These are phyloP conservation scores for Platycheirus albimanus DNA, from an alignment of 2,888 invertebrate genomes.

Conservation along the genomic window DNA sequence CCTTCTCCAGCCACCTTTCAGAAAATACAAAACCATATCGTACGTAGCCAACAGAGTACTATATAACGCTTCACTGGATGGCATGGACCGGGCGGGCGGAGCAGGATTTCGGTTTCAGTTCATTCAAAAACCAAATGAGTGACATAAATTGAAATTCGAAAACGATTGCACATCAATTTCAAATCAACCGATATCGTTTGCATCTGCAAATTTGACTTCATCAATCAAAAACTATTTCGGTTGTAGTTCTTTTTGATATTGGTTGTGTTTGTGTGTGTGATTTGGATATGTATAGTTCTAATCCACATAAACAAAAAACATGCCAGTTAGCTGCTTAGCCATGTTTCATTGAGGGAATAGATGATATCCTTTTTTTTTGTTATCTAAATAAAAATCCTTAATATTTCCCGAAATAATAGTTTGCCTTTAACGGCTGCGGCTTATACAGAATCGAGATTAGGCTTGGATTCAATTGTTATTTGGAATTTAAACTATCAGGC, in stretches of 20 bases:
- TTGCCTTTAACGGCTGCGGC: background rate
- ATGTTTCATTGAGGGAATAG: background rate
- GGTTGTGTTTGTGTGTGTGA: slow-evolving; percentile 4
- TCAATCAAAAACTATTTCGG: slow-evolving; percentile 57
- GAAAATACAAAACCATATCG: too few species aligned
- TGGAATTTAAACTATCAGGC: slow-evolving; percentile 31
- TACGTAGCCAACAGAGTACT: too few species aligned
- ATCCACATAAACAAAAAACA: slow-evolving; percentile 19
- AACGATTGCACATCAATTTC: slow-evolving; percentile 54
- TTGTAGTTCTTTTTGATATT: slow-evolving; percentile 3
- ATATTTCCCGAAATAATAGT: slow-evolving; percentile 7
- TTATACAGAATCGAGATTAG: background rate
- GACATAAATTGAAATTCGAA: slow-evolving; percentile 44
- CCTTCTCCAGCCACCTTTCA: background rate
- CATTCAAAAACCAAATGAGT: slow-evolving; percentile 42
- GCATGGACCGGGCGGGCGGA: too few species aligned
- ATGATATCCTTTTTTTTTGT: too few species aligned
- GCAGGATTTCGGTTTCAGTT: too few species aligned
- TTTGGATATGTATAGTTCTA: background rate
- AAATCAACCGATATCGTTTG: slow-evolving; percentile 41
- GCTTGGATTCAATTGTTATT: slow-evolving; percentile 49
- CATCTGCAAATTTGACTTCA: slow-evolving; percentile 67
- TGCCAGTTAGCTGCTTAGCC: slow-evolving; percentile 16
- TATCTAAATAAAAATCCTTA: slow-evolving; percentile 10
- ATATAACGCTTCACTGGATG: background rate